A percentile compares a stretch with the other conserved stretches of the same genome.
These are phyloP conservation scores for Montipora foliosa DNA, from an alignment of 64 coral and sea anemone genomes.

Conservation along the genomic window DNA sequence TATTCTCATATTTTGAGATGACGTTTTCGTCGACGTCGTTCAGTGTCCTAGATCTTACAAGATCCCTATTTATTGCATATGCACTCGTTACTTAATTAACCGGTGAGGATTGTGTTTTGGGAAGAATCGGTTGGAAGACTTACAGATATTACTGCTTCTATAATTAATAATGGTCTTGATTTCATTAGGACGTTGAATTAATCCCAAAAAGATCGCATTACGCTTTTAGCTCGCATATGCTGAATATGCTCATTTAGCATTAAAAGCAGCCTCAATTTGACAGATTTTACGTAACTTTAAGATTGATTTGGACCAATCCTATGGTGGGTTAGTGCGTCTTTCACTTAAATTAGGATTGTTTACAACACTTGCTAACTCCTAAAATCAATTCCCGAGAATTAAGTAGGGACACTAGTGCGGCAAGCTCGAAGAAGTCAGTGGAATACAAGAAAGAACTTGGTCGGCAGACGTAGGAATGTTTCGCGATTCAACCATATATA, in stretches of 20 bases:
- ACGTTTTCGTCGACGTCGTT: too few species aligned
- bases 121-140: neutral
- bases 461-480: neutral
- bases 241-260: conserved; percentile 19
- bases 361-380: neutral
- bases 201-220: conserved; percentile 48
- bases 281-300: conserved; percentile 31
- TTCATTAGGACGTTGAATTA: conserved; percentile 29
- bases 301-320: neutral
- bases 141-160: neutral
- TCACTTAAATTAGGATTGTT: neutral
- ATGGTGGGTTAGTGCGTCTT: too few species aligned
- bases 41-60: too few species aligned
- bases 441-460: neutral
- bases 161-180: neutral
- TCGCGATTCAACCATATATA: too few species aligned
- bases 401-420: neutral
- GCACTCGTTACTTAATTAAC: neutral
- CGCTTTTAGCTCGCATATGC: conserved; percentile 39
- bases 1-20: too few species aligned
- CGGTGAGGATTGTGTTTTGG: neutral
- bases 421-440: too few species aligned
- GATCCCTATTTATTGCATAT: too few species aligned
- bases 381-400: neutral
- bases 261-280: conserved; percentile 34